Base-by-base conservation (phyloP, 2,797 vertebrate genomes). In the Pelochelys cantorii region DNA sequence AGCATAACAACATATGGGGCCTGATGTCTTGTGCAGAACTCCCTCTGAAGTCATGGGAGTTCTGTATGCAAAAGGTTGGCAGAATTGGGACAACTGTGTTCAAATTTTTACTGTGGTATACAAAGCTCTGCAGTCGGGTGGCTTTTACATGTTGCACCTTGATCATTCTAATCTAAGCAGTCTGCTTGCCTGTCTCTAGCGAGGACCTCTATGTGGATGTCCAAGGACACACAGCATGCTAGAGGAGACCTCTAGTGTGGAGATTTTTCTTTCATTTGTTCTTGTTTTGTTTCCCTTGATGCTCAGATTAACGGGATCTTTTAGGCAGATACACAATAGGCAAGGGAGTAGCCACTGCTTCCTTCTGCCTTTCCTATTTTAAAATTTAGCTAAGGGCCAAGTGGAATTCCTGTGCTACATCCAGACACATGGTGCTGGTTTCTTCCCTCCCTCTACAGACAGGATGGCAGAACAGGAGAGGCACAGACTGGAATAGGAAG, bases 11-110 rank as follows among this genome's bases (percentile, higher is more conserved):
- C 25, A 29, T 52, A 52, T 4, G 8, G 27, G 25, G 25, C 27
- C 13, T 77, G 42, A 29, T 77, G 12, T 77, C 74, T 77, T 82
- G 23, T 60, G 74, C 22, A 86, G 94, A 96, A 65, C 92, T 95
- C 85, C 84, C 93, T 95, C 78, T 90, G 13, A 4, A 2, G 81
- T 90, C 88, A 52, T 37, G 34, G 81, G 20, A 83, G 90, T 91
- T 96, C 85, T 95, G 95, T 94, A 90, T 15, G 18, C 59, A 91
- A 81, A 93, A 84, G 86, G 81, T 79, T 96, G 94, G 83, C 93
- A 90, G 89, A 85, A 81, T 59, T 83, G 79, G 59, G 60, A 93
- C 87, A 93, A 86, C 90, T 77, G 84, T 92, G 80, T 83, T 94
- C 95, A 91, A 91, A 95, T 90, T 91, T 94, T 48, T 83, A 81